Base-by-base conservation (phyloP, 2,888 invertebrate genomes). In the Lasioglossum villosulum region DNA sequence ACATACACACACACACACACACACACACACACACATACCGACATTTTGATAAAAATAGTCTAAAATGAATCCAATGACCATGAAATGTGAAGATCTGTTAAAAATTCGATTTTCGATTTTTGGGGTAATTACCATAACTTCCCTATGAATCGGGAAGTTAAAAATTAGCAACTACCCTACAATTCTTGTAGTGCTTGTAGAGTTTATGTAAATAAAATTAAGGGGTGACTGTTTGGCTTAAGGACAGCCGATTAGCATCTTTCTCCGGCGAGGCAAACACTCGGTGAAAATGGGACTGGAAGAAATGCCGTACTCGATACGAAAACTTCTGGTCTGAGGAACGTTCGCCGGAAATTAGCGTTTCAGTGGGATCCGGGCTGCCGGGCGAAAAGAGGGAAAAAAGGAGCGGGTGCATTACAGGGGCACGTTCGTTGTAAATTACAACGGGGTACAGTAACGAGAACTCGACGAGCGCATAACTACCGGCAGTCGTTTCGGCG, bases 391-490 rank as follows among this genome's bases (percentile, higher is more conserved):
- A 68, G 8, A 19, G 34, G 68, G 23, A 37, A 70, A 77, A 27
- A 70, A 19, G 39, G n/a, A 30, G n/a, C n/a, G 12, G 52, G 23
- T 2, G 12, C 23, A 30, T 71, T 39, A 2, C 78, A 30, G 48
- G 48, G 52, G 8, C 37, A 39, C 19, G 16, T 30, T 52, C 39
- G 52, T 78, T 78, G 39, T 4, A 71, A 71, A 78, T 71, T 39
- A 71, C 39, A 56, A 68, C 72, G 72, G 42, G 10, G 70, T 14
- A 75, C 66, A 48, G 79, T 48, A 63, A 19, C 63, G 75, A 56
- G 45, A 75, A 66, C 63, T 56, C 16, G 63, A 82, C 80, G 70
- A 75, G 75, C 19, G 56, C 48, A 48, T 42, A 80, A 79, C 30
- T 70, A 70, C 39, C 75, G 37, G 48, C 63, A 52, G 30, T 30